phyloP scores from a whole-genome alignment of 2,113 vertebrate genomes.

The Pao palembangensis region DNA sequence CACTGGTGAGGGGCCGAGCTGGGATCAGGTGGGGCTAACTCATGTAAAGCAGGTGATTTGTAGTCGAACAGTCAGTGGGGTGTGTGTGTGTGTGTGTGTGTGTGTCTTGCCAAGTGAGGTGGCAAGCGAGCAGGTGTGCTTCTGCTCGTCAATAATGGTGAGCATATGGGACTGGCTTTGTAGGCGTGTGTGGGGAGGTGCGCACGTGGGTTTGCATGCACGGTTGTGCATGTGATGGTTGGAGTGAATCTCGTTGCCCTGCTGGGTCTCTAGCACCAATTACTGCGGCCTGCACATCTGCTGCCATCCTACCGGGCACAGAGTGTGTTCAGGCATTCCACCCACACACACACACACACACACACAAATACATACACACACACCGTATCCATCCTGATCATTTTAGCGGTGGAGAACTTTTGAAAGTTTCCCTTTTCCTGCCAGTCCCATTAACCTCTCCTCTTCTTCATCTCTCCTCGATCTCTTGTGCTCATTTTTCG shows the following conservation, averaged over 20 bases:
- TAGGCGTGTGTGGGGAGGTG: conserved; percentile 1
- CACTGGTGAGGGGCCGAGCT: conserved; percentile 9
- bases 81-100: conserved; percentile 9
- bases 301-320: conserved; percentile 53
- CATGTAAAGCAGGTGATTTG: conserved; percentile 50
- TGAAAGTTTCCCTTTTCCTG: conserved; percentile 46
- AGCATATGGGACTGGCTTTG: conserved; percentile 24
- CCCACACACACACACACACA: conserved; percentile 26
- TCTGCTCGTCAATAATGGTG: conserved; percentile 2
- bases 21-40: conserved; percentile 25
- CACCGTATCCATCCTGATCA: neutral
- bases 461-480: conserved; percentile 27
- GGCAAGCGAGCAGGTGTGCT: conserved; percentile 10
- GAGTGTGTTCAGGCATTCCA: conserved; percentile 43
- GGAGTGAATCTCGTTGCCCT: conserved; percentile 53
- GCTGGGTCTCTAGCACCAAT: conserved; percentile 67
- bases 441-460: conserved; percentile 55
- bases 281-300: conserved; percentile 73
- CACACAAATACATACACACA: conserved; percentile 27
- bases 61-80: conserved; percentile 27
- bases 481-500: conserved; percentile 25
- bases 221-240: conserved; percentile 15
- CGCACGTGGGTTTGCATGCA: conserved; percentile 3
- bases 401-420: conserved; percentile 31
- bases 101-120: conserved; percentile 33